phyloP scores from a whole-genome alignment of 2,113 vertebrate genomes.

The Synchiropus splendidus region DNA sequence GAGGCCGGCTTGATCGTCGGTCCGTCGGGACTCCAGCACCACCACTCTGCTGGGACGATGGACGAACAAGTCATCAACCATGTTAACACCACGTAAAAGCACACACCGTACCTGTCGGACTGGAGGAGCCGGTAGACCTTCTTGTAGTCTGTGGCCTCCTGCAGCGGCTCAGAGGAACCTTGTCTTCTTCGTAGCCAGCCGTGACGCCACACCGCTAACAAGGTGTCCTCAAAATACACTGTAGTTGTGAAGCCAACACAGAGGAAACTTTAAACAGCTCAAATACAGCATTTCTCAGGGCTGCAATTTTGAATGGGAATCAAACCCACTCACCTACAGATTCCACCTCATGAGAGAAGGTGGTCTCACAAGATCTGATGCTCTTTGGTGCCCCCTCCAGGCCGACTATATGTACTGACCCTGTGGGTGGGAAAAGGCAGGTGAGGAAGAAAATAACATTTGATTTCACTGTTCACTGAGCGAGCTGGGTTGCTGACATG shows the following conservation, averaged over 20 bases:
- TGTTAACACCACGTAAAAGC: neutral
- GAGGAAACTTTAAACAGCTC: too few relatives aligned
- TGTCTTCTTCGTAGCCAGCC: conserved; percentile 74
- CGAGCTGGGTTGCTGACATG: too few relatives aligned
- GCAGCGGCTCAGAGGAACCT: conserved; percentile 52
- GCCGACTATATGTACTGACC: conserved; percentile 66
- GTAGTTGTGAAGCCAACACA: neutral
- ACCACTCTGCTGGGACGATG: conserved; percentile 59
- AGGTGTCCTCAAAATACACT: conserved; percentile 71
- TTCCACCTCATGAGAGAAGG: conserved; percentile 65
- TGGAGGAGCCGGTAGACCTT: conserved; percentile 73
- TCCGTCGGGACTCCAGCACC: conserved; percentile 72
- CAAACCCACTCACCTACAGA: conserved; percentile 67
- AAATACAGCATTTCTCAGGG: too few relatives aligned
- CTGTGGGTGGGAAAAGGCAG: conserved; percentile 30
- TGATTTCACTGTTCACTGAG: too few relatives aligned
- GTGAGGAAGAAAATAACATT: too few relatives aligned
- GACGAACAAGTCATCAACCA: neutral
- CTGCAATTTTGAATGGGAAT: too few relatives aligned
- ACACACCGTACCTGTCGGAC: conserved; percentile 64
- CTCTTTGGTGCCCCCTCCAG: conserved; percentile 61
- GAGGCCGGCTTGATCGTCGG: conserved; percentile 63
- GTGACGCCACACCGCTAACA: conserved; percentile 80
- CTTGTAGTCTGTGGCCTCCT: conserved; percentile 66
- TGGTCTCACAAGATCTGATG: conserved; percentile 47